Evolutionary conservation across 2,797 vertebrate species (phyloP).

Genomic region (Serranus cabrilla): DNA sequence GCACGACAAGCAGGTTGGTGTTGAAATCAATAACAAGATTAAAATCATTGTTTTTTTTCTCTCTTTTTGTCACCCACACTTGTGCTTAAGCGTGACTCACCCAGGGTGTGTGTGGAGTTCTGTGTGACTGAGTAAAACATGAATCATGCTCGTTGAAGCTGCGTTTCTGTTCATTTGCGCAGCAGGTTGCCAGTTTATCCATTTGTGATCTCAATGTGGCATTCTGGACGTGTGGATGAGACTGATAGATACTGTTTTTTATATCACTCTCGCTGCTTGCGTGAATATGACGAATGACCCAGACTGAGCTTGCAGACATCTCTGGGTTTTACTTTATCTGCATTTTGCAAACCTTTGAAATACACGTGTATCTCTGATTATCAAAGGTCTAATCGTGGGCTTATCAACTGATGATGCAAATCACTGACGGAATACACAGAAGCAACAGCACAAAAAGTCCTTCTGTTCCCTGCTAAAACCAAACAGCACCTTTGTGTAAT

Average conservation of each 20-base stretch:
- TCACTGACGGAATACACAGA: too few relatives aligned
- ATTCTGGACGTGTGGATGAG: not conserved
- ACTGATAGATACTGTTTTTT: not conserved
- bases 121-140: constrained; percentile 49
- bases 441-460: too few relatives aligned
- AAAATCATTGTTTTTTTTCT: constrained; percentile 37
- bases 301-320: not conserved
- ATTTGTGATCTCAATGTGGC: constrained; percentile 11
- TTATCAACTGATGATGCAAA: not conserved
- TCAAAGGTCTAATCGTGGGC: too few relatives aligned
- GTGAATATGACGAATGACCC: not conserved
- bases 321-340: not conserved
- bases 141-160: constrained; percentile 51
- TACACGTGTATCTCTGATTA: not conserved
- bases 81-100: constrained; percentile 59
- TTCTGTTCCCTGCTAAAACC: too few relatives aligned
- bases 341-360: not conserved
- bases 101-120: constrained; percentile 3
- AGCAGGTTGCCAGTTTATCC: constrained; percentile 22
- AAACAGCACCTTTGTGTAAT: too few relatives aligned
- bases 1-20: constrained; percentile 50
- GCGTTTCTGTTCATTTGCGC: constrained; percentile 15
- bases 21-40: constrained; percentile 65
- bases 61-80: constrained; percentile 59
- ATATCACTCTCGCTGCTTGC: constrained; percentile 1